Percentiles rank a stretch among this genome's conserved stretches.
phyloP scores from a whole-genome alignment of 2,888 invertebrate genomes.

The Macroteleia sp. region DNA sequence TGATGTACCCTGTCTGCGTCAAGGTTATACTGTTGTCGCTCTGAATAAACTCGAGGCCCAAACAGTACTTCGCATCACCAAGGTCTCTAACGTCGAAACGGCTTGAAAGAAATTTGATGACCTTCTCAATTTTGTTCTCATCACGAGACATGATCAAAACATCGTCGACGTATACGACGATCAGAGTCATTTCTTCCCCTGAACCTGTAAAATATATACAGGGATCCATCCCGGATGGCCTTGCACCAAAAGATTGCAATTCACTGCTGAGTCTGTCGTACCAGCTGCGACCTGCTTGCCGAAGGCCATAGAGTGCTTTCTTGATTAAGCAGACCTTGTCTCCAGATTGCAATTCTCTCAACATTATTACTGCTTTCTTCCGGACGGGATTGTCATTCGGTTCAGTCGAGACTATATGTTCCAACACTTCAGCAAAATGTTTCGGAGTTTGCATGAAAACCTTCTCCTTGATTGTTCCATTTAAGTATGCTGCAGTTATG shows the following conservation, averaged over 20 bases:
- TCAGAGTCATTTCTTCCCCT: neutral
- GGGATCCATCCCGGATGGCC: neutral
- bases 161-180: slow-evolving; percentile 35
- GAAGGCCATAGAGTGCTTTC: slow-evolving; percentile 61
- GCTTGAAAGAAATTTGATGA: slow-evolving; percentile 46
- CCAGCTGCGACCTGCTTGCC: slow-evolving; percentile 59
- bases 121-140: slow-evolving; percentile 34
- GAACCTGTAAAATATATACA: neutral
- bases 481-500: slow-evolving; percentile 26
- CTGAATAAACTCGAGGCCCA: slow-evolving; percentile 36
- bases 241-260: neutral
- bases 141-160: slow-evolving; percentile 56
- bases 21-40: neutral
- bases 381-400: neutral
- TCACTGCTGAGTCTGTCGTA: slow-evolving; percentile 19
- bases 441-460: slow-evolving; percentile 31
- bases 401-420: neutral
- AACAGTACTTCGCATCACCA: slow-evolving; percentile 59
- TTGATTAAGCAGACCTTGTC: slow-evolving; percentile 39
- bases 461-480: slow-evolving; percentile 36
- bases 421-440: neutral
- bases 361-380: slow-evolving; percentile 40
- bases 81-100: slow-evolving; percentile 66
- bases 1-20: neutral
- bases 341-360: slow-evolving; percentile 17